Conservation (phyloP, 2,113 vertebrate genomes). For the Myrmecophaga tridactyla region DNA sequence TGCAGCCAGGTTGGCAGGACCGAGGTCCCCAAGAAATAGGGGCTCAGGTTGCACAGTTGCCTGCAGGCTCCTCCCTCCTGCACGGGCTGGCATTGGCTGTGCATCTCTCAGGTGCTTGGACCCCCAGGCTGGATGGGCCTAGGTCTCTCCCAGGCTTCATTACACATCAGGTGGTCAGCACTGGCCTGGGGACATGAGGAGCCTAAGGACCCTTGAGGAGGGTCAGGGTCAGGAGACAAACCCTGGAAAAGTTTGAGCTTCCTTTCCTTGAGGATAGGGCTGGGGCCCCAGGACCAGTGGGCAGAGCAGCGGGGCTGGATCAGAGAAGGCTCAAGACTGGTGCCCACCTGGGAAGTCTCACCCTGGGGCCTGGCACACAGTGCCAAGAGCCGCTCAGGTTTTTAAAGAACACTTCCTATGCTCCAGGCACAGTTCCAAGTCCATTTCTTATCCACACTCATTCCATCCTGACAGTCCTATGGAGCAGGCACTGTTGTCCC, state of each 20-base stretch:
- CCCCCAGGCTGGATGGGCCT: too few relatives aligned
- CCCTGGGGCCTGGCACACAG: fast-evolving
- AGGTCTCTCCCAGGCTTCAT: neutral
- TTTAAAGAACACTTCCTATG: fast-evolving
- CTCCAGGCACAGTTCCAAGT: too few relatives aligned
- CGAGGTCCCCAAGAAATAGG: neutral
- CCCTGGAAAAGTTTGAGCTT: neutral
- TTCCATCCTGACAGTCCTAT: fast-evolving
- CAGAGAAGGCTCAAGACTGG: neutral
- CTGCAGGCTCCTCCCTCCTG: neutral
- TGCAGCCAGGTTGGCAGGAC: neutral
- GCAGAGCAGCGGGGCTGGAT: neutral
- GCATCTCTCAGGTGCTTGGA: too few relatives aligned
- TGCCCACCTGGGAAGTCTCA: neutral
- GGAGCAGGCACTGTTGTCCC: fast-evolving
- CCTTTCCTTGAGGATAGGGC: neutral
- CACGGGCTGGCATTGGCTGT: too few relatives aligned
- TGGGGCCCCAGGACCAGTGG: too few relatives aligned
- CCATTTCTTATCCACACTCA: neutral
- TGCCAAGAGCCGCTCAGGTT: too few relatives aligned
- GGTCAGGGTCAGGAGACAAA: neutral
- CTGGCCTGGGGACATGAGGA: neutral
- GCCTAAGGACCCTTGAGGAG: too few relatives aligned
- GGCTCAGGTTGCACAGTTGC: neutral
- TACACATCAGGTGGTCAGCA: fast-evolving